Evolutionary conservation across 2,797 vertebrate genomes (phyloP).

Genomic region (Acanthiza pusilla): DNA sequence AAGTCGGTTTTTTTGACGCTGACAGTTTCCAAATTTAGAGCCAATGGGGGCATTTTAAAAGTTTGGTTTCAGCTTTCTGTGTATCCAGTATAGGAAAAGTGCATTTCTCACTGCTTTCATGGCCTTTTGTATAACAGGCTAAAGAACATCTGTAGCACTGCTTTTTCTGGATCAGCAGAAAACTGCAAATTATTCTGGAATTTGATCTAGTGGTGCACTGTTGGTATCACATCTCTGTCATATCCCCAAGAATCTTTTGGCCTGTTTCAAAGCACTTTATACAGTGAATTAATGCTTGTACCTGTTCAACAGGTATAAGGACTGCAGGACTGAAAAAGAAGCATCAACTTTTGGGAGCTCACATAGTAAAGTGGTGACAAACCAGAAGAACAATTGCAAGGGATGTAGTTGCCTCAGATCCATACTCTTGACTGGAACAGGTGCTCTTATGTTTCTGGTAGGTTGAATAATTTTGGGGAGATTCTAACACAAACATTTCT

Average conservation of each 20-base stretch:
- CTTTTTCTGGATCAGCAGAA: not conserved
- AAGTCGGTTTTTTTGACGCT: not conserved
- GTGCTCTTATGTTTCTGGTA: not conserved
- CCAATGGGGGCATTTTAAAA: not conserved
- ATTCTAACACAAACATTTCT: not conserved
- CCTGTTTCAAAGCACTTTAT: not conserved
- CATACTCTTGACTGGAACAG: not conserved
- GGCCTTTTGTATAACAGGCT: not conserved
- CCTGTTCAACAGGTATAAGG: not conserved
- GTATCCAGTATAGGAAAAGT: not conserved
- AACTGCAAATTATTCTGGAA: not conserved
- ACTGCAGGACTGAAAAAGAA: not conserved
- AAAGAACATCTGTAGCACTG: not conserved
- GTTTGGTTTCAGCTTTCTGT: not conserved
- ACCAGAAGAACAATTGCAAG: not conserved
- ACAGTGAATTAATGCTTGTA: not conserved
- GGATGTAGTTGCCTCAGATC: not conserved
- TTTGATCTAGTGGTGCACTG: not conserved
- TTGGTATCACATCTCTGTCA: not conserved
- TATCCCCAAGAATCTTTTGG: not conserved
- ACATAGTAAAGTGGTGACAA: not conserved
- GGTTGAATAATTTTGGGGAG: not conserved
- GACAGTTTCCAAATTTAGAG: not conserved
- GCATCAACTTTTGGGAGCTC: not conserved
- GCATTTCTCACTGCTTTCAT: not conserved